Evolutionary conservation across 2,888 invertebrate species (phyloP), one percentile per base, ranked within the genome.

Genomic region (Phengaris arion): DNA sequence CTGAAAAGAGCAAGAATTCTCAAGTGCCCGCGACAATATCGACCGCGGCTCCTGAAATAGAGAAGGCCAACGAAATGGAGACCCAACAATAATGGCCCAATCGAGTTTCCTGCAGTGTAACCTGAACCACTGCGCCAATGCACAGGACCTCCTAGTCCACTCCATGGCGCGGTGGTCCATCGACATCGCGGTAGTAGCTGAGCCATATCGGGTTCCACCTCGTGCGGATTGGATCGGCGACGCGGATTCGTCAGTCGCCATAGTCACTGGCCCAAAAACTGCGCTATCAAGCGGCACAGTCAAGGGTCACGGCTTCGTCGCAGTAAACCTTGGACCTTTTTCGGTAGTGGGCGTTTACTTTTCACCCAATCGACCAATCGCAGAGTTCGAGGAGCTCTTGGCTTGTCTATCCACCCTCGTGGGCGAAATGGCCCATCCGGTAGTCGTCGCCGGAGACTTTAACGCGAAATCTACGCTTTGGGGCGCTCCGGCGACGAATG

Each of bases 331-430:
- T 57, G 75, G 75, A 6, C 75, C 70, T 3, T 45, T 77, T 0
- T 57, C 74, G 0, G 8, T 80, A 0, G 22, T 81, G 0, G 80
- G 79, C 0, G 77, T 76, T 0, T 82, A 81, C 52, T 81, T 80
- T 75, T 80, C 80, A 0, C 81, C 81, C 0, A 81, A 80, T 35
- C 73, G 78, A 7, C 57, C 54, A 6, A 74, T 81, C 7, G 72
- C 77, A 0, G 79, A 70, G 0, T 48, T 70, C n/a, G 52, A 51
- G 15, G 9, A 5, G 13, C 15, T 70, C 22, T n/a, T 70, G 10
- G 2, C 13, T 15, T 4, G 70, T 0, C 52, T 70, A 9, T 7
- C n/a, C 8, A n/a, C 52, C 2, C 6, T 51, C 8, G 9, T 15
- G 15, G 8, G 52, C 7, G 52, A 8, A 22, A 3, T 4, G 48